These are phyloP conservation scores for Napeogenes sylphis DNA, from an alignment of 2,888 invertebrate genomes.

Conservation along the genomic window DNA sequence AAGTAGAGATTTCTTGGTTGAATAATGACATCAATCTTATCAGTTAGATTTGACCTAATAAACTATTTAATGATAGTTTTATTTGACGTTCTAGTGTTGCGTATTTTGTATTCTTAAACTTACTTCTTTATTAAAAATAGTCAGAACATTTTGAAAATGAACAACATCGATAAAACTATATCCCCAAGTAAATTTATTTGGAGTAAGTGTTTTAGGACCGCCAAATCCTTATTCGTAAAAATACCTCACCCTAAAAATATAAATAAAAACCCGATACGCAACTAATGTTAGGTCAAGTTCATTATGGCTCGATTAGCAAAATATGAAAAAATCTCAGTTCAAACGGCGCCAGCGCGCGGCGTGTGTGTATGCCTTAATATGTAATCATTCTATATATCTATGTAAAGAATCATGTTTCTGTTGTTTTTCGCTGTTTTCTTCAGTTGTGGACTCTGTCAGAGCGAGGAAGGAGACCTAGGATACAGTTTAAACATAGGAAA, in stretches of 20 bases:
- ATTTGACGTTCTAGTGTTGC: too few relatives aligned
- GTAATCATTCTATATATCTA: slow-evolving; percentile 32
- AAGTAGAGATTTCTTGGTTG: neutral
- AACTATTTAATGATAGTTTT: neutral
- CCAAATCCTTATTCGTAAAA: too few relatives aligned
- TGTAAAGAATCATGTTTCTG: slow-evolving; percentile 41
- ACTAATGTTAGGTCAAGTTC: slow-evolving; percentile 74
- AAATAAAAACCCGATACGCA: slow-evolving; percentile 25
- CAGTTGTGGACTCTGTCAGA: slow-evolving; percentile 45
- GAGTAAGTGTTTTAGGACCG: too few relatives aligned
- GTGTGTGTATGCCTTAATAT: slow-evolving; percentile 30
- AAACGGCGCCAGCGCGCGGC: slow-evolving; percentile 45
- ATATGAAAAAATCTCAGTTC: slow-evolving; percentile 67
- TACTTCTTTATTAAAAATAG: too few relatives aligned
- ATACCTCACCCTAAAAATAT: neutral
- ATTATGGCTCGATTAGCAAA: slow-evolving; percentile 62
- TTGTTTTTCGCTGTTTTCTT: slow-evolving; percentile 44
- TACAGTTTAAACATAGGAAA: slow-evolving; percentile 65
- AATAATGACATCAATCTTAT: neutral
- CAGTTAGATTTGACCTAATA: neutral
- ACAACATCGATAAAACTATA: too few relatives aligned
- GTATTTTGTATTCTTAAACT: too few relatives aligned
- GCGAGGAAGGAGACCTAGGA: slow-evolving; percentile 57
- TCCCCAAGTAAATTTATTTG: too few relatives aligned
- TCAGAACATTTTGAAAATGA: too few relatives aligned